These are phyloP conservation scores for Drosophila atripex DNA, from an alignment of 2,888 invertebrate species.

Conservation along the genomic window DNA sequence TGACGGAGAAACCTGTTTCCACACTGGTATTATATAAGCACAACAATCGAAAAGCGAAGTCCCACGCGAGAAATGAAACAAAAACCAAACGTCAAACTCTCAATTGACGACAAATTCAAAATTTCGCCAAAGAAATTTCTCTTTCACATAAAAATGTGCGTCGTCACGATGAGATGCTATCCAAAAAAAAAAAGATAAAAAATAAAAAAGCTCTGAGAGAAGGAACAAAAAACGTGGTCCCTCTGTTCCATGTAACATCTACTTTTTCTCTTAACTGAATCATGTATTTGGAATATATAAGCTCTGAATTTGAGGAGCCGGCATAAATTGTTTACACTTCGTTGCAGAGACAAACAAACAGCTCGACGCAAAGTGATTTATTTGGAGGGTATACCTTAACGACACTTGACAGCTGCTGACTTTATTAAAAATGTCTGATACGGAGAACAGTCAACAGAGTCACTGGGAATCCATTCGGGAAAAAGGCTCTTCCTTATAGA, in stretches of 20 bases:
- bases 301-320: slow-evolving; percentile 14
- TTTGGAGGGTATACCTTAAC: slow-evolving; percentile 17
- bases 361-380: slow-evolving; percentile 13
- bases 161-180: slow-evolving; percentile 30
- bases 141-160: slow-evolving; percentile 4
- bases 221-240: neutral
- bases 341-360: slow-evolving; percentile 31
- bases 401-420: slow-evolving; percentile 25
- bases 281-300: neutral
- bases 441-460: neutral
- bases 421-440: slow-evolving; percentile 13
- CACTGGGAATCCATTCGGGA: no score
- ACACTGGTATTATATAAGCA: slow-evolving; percentile 33
- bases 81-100: no score
- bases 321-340: slow-evolving; percentile 38
- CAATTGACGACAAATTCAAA: slow-evolving; percentile 11
- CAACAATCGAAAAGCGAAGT: slow-evolving; percentile 15
- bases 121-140: slow-evolving; percentile 19
- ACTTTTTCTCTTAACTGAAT: slow-evolving; percentile 8
- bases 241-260: neutral
- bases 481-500: neutral
- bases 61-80: slow-evolving; percentile 3
- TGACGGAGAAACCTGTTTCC: slow-evolving; percentile 39
- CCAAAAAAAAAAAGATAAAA: slow-evolving; percentile 7
- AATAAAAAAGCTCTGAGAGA: slow-evolving; percentile 2